Conservation (phyloP, 2,797 vertebrate genomes). For the Chrosomus eos region DNA sequence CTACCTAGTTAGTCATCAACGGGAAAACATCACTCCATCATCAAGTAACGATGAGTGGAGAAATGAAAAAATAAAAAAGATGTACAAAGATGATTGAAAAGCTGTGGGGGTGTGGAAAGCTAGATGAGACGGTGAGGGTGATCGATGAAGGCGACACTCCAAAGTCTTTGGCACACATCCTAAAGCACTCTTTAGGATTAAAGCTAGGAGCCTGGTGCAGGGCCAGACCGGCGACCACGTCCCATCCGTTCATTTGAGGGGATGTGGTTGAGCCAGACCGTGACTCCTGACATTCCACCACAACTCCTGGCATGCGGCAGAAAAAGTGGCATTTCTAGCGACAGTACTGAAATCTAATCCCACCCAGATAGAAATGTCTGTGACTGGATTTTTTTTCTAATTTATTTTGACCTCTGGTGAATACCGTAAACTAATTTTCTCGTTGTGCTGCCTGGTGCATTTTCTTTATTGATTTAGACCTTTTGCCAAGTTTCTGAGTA, state of each 20-base stretch:
- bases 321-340: conserved; percentile 23
- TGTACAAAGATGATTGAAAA: conserved; percentile 42
- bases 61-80: conserved; percentile 2
- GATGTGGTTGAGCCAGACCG: conserved; percentile 7
- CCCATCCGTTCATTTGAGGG: background rate
- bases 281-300: conserved; percentile 37
- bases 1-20: conserved; percentile 59
- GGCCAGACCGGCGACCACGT: conserved; percentile 24
- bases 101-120: conserved; percentile 42
- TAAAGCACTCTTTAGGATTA: conserved; percentile 62
- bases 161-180: conserved; percentile 55
- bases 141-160: conserved; percentile 45
- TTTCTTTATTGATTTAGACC: conserved; percentile 38
- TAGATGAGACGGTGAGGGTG: conserved; percentile 24
- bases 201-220: conserved; percentile 44
- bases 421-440: conserved; percentile 12
- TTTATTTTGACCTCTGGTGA: conserved; percentile 35
- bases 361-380: background rate
- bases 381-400: background rate
- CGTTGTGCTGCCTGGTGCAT: background rate
- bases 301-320: conserved; percentile 33
- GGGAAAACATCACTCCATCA: conserved; percentile 49
- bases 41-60: conserved; percentile 31
- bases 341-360: background rate
- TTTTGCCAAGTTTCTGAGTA: conserved; percentile 41